Evolutionary conservation across 2,113 vertebrate species (phyloP), one percentile per base, ranked within the genome.

Genomic region (Brachyhypopomus gauderio): DNA sequence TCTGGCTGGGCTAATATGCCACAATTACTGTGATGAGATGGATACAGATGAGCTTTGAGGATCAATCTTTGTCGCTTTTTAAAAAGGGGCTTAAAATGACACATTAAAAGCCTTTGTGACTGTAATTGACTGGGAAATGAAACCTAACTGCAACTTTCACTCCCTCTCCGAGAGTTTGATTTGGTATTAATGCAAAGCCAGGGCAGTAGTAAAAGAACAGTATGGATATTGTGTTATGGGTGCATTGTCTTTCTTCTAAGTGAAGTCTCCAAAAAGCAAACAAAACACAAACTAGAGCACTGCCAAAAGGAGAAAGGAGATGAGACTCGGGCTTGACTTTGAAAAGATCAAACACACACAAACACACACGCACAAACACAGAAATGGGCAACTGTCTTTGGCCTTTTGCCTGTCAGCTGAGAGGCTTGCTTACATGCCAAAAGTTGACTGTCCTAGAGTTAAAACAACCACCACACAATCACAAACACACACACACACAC

Each of bases 221-320:
- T 88, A 90, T 86, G 84, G 85, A 63, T 87, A 90, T 90, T 91
- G 86, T 90, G 85, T 81, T 88, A 84, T 59, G 86, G 78, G 86
- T 89, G 86, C 88, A 87, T 86, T 85, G 84, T 81, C 80, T 87
- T 85, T 88, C 80, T 84, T 70, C 60, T 83, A 27, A 87, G 83
- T 87, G 76, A 88, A 91, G 89, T 81, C 84, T 74, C 80, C 83
- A 87, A 85, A 90, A 80, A 88, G 76, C 77, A 63, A 74, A 72
- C 66, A 90, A 90, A 84, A 89, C 72, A 88, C 83, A 64, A 85
- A 85, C 81, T 22, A 79, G 87, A 88, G 81, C 82, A 75, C 14
- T 1, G 83, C 84, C 90, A 85, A 92, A 90, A 93, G 88, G 88
- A 84, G 86, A 92, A 90, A 93, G 88, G 87, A 84, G 86, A 90